These are phyloP conservation scores for Oscheius sp. DNA, from an alignment of 2,888 invertebrate species.

Conservation along the genomic window DNA sequence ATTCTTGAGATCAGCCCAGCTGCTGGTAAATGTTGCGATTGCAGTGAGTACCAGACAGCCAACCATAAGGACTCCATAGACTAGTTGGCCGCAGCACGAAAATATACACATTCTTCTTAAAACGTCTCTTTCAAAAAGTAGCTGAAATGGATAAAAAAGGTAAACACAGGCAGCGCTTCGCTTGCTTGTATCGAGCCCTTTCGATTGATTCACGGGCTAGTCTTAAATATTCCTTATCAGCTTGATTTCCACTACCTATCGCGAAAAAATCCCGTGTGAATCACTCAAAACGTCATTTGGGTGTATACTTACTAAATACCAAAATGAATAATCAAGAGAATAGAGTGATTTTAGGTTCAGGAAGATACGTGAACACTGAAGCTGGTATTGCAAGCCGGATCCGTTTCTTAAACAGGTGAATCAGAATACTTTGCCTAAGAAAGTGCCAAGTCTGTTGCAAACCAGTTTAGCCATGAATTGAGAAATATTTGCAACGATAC, in stretches of 20 bases:
- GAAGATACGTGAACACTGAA: too few species aligned
- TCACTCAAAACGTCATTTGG: background rate
- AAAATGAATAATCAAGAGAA: too few species aligned
- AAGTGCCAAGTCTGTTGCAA: too few species aligned
- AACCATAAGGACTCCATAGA: slow-evolving; percentile 57
- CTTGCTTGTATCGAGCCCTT: slow-evolving; percentile 8
- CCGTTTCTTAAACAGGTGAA: too few species aligned
- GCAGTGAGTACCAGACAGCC: slow-evolving; percentile 50
- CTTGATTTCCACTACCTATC: slow-evolving; percentile 5
- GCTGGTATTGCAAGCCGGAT: too few species aligned
- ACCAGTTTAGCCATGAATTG: too few species aligned
- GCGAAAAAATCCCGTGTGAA: slow-evolving; percentile 8
- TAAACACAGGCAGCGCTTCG: background rate
- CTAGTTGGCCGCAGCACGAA: slow-evolving; percentile 52
- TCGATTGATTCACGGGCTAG: slow-evolving; percentile 21
- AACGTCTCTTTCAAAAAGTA: background rate
- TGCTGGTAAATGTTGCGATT: slow-evolving; percentile 49
- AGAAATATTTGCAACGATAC: too few species aligned
- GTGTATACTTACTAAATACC: too few species aligned
- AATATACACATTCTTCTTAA: slow-evolving; percentile 31
- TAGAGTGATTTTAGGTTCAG: too few species aligned
- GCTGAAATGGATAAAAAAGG: background rate
- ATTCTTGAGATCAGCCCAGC: slow-evolving; percentile 30
- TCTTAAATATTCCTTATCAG: slow-evolving; percentile 26
- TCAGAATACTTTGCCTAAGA: too few species aligned